Evolutionary conservation across 2,797 vertebrate genomes (phyloP), one percentile per base, ranked within the genome.

Genomic region (Sebastes nivosus): DNA sequence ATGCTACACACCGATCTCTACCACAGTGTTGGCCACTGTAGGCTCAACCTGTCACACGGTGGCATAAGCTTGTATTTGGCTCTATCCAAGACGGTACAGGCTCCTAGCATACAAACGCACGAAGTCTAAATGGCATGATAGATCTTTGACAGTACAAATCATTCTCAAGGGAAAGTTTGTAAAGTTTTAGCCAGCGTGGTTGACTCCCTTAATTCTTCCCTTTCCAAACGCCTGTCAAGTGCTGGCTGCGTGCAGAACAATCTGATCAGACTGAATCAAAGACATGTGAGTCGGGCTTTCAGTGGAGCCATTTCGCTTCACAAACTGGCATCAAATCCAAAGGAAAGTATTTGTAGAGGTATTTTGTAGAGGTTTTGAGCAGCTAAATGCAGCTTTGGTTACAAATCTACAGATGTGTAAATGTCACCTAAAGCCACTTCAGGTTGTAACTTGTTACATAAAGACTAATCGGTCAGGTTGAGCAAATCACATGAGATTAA

Each of bases 211-310:
- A 75, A 68, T 76, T 87, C 24, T 84, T 72, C 65, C 52, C 25
- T 72, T 82, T 90, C 84, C 79, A 88, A 79, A 83, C 14, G 32
- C 46, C 77, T 73, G 77, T 90, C 83, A 81, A 52, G 38, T 52
- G 29, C 75, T 87, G 82, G 84, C 78, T 78, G 14, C 18, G 1
- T 55, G 55, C 14, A 77, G 65, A 79, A 24, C 72, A 32, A 68
- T 79, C 46, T 73, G 71, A 89, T 84, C 82, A 87, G 42, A 64
- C 50, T 63, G 71, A 80, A 87, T 78, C 69, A 71, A 81, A 86
- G 59, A 87, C 86, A 89, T 80, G 68, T 77, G 84, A 76, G 55
- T 72, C 29, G 32, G 22, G 60, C 72, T 80, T 86, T 77, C 50
- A 73, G 60, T 70, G 75, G 60, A 79, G 67, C 25, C 8, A 27